Evolutionary conservation across 2,888 invertebrate genomes (phyloP), one percentile per base, ranked within the genome.

Genomic region (Xiphydria camelus): DNA sequence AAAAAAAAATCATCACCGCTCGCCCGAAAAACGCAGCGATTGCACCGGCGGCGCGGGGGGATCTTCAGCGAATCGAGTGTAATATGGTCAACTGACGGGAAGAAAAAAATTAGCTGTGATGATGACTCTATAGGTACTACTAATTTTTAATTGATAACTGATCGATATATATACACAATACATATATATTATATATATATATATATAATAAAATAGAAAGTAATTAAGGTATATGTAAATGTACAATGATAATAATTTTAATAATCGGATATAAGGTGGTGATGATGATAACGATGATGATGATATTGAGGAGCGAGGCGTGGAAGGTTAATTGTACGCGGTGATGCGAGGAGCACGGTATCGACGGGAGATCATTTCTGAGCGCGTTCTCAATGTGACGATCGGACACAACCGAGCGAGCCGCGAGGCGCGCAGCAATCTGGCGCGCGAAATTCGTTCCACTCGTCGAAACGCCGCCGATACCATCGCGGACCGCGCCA

Each of bases 21-120:
- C n/a, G n/a, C n/a, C n/a, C n/a, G n/a, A n/a, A n/a, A n/a, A n/a
- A n/a, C n/a, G n/a, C n/a, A n/a, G n/a, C n/a, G n/a, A n/a, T n/a
- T n/a, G n/a, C n/a, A n/a, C n/a, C n/a, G n/a, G n/a, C n/a, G n/a
- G n/a, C n/a, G n/a, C n/a, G n/a, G n/a, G n/a, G n/a, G n/a, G n/a
- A n/a, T n/a, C n/a, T n/a, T n/a, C n/a, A n/a, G n/a, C n/a, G n/a
- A n/a, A n/a, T n/a, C n/a, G n/a, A n/a, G n/a, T 10, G 26, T 10
- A 26, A 14, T 10, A 26, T 10, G 26, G 14, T 26, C 10, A 26
- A n/a, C 4, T 9, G 17, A 17, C 3, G 17, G 4, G 17, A 33
- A 17, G 6, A 33, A 15, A 33, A 15, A 61, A 65, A 67, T 73
- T 73, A 70, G 66, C 73, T 73, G 73, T 73, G 73, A 73, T 73